Percentiles rank a stretch among this genome's conserved stretches.
Evolutionary conservation across 2,113 vertebrate genomes (phyloP).

Genomic region (Entomyzon cyanotis): DNA sequence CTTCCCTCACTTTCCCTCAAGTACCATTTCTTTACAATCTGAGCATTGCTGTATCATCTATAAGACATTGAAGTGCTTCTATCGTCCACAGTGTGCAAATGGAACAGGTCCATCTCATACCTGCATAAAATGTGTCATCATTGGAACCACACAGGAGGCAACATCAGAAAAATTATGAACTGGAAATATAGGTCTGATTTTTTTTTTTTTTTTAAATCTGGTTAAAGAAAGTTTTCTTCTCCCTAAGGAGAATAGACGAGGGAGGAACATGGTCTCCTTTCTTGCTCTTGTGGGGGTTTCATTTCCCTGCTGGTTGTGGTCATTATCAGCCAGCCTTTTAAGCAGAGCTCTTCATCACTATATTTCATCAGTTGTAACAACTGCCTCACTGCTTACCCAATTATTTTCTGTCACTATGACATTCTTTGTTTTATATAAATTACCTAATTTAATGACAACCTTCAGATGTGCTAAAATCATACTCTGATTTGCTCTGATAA

Average conservation of each 20-base stretch:
- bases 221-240: neutral
- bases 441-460: neutral
- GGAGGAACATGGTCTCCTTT: neutral
- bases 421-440: neutral
- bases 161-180: neutral
- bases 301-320: neutral
- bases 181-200: neutral
- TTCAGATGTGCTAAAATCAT: neutral
- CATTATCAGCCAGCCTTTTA: neutral
- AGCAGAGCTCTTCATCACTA: neutral
- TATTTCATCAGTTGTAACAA: neutral
- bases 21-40: neutral
- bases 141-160: neutral
- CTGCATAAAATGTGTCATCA: accelerated
- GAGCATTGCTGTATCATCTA: neutral
- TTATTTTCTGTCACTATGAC: conserved; percentile 3
- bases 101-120: neutral
- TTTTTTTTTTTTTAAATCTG: neutral
- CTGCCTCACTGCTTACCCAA: neutral
- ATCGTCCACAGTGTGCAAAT: neutral
- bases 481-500: neutral
- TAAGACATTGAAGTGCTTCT: neutral
- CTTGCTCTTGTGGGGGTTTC: neutral
- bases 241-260: neutral
- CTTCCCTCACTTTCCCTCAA: neutral